Base-by-base conservation (phyloP, 2,113 vertebrate species). In the Urocitellus parryii region DNA sequence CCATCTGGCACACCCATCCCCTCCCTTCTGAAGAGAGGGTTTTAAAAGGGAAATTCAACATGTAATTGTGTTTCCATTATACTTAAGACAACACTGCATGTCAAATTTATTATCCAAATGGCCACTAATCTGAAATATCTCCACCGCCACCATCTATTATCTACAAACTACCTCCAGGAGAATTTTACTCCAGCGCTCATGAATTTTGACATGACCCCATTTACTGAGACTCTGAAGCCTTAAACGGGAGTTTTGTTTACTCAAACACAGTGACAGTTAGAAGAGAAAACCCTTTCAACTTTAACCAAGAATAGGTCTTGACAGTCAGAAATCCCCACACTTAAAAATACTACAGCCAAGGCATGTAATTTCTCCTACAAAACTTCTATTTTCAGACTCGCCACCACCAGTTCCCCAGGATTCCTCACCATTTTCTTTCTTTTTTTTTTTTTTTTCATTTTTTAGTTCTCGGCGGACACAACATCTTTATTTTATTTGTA, bases 291-390 rank as follows among this genome's bases (percentile, higher is more conserved):
- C 42, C 65, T 65, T 61, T 90, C 76, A 80, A 56, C 56, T 67
- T 90, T 79, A 82, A 68, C 73, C 91, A 95, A 90, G 90, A 91
- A 91, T 16, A 91, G n/a, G 39, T 61, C 42, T 37, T 77, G 74
- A 73, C 78, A 86, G 45, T 42, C 51, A 97, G 77, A 91, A 79
- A 73, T 16, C 78, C 25, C 61, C 79, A 76, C 9, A 29, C 56
- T 78, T 93, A 88, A 81, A 96, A 90, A 70, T n/a, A 82, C 12
- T 25, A 63, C 3, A 77, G 48, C 37, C 24, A 14, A 82, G 82
- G 34, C 48, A 34, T 39, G 25, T 29, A 68, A 90, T 91, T 94
- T 77, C 81, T 94, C 63, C 65, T 56, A 65, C 42, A 88, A 95
- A 88, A 86, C 74, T 78, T 72, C 61, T 91, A 91, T 79, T 83